Evolutionary conservation across 2,797 vertebrate species (phyloP), one percentile per base, ranked within the genome.

Genomic region (Chaenodraco wilsoni): DNA sequence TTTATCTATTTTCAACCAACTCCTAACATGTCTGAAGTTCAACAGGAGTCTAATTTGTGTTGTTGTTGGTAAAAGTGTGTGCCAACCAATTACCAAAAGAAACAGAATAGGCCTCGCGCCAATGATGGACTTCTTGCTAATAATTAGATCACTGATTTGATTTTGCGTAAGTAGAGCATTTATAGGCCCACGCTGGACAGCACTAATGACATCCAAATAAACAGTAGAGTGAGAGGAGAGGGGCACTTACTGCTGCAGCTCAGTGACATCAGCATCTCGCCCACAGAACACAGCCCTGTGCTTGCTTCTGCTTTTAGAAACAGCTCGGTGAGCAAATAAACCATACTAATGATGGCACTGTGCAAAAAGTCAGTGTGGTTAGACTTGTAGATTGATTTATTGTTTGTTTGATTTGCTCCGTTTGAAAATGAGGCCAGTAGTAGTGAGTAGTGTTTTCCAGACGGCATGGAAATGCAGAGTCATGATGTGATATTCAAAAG

Each of bases 151-250:
- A 51, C 72, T 67, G 72, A 79, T 86, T 84, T 65, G 54, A 78
- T 73, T 66, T 50, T 66, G 52, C 49, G 3, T 87, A 75, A 74
- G 72, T 72, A 43, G 68, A 59, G 52, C 59, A 60, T 50, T 41
- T 51, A 40, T 45, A n/a, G 21, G 49, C 62, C 55, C 55, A 16
- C 50, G 67, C 23, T 71, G 76, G 61, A 69, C 66, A 82, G 64
- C 55, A 31, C 49, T 86, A 84, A 92, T 84, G 83, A 88, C 77
- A 76, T 86, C 74, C 89, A 91, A 90, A 90, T 90, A 90, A 91
- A 92, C 86, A 84, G 73, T 40, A 7, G 65, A 54, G 56, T 44
- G 41, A 72, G 79, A 78, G 52, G 63, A 75, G 62, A 76, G 65
- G 76, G 73, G 77, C 67, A 79, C 79, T 78, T 46, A 74, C 65